Evolutionary conservation across 2,888 invertebrate species (phyloP).

Genomic region (Ichneumoninae sp.): DNA sequence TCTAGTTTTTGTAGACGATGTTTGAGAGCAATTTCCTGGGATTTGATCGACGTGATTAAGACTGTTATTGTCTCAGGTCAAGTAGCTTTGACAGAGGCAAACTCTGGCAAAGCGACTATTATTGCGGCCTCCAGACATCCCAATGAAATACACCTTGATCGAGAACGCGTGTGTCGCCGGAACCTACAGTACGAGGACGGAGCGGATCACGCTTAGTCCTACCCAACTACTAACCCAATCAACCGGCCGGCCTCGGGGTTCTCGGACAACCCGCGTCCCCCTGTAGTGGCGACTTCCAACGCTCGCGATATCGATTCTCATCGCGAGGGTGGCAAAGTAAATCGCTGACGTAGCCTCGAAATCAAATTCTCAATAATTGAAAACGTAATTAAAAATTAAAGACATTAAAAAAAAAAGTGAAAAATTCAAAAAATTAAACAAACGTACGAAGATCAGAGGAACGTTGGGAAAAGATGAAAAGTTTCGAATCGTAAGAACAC

Average conservation of each 20-base stretch:
- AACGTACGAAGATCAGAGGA: conserved; percentile 21
- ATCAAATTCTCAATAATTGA: conserved; percentile 17
- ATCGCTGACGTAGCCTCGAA: conserved; percentile 28
- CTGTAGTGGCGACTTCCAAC: conserved; percentile 37
- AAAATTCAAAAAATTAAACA: conserved; percentile 53
- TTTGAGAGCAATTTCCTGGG: not conserved
- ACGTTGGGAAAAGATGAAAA: not conserved
- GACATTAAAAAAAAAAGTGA: not conserved
- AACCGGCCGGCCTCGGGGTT: conserved; percentile 62
- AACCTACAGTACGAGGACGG: conserved; percentile 7
- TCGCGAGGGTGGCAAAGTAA: conserved; percentile 49
- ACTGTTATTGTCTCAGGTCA: not conserved
- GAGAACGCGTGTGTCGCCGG: conserved; percentile 50
- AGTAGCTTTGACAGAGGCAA: not conserved
- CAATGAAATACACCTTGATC: conserved; percentile 43
- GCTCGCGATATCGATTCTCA: conserved; percentile 57
- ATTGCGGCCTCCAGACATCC: not conserved
- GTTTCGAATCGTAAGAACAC: conserved; percentile 4
- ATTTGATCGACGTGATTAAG: not conserved
- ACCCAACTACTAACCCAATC: conserved; percentile 71
- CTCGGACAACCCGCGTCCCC: conserved; percentile 66
- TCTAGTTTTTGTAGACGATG: not conserved
- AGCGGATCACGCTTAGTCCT: conserved; percentile 61
- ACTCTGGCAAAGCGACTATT: not conserved
- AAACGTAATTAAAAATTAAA: not conserved